Evolutionary conservation across 2,113 vertebrate species (phyloP).

Genomic region (Rhagologus leucostigma): DNA sequence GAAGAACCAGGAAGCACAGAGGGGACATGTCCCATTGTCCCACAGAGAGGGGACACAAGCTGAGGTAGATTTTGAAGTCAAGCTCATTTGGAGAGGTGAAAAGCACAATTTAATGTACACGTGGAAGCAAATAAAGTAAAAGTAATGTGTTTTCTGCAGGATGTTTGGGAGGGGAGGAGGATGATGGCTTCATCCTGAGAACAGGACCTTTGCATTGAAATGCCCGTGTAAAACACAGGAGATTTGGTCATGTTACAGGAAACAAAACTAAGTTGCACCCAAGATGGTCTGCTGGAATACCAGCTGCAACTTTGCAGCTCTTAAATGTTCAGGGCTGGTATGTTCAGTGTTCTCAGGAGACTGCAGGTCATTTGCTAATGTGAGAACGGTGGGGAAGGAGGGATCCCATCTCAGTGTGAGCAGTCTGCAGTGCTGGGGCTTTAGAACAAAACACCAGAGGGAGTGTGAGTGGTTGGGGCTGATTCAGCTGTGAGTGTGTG

Average conservation of each 20-base stretch:
- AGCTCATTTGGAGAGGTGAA: neutral
- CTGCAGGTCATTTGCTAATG: neutral
- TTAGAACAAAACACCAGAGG: neutral
- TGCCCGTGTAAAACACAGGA: neutral
- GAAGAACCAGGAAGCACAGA: neutral
- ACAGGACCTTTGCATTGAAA: neutral
- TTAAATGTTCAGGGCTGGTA: neutral
- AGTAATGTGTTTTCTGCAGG: neutral
- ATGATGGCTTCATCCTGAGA: neutral
- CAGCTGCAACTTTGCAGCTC: neutral
- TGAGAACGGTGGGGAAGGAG: neutral
- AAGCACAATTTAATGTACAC: neutral
- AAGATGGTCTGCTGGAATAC: neutral
- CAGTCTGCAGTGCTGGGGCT: neutral
- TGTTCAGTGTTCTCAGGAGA: neutral
- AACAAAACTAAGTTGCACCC: neutral
- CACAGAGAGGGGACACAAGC: neutral
- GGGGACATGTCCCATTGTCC: neutral
- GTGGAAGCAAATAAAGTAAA: neutral
- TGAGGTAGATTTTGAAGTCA: neutral
- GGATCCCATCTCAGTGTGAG: neutral
- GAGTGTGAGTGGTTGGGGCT: neutral
- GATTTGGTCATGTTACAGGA: neutral
- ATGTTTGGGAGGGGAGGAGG: neutral
- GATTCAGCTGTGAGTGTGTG: neutral